These are phyloP conservation scores for Calyptomena viridis DNA, from an alignment of 2,113 vertebrate genomes.

Conservation along the genomic window DNA sequence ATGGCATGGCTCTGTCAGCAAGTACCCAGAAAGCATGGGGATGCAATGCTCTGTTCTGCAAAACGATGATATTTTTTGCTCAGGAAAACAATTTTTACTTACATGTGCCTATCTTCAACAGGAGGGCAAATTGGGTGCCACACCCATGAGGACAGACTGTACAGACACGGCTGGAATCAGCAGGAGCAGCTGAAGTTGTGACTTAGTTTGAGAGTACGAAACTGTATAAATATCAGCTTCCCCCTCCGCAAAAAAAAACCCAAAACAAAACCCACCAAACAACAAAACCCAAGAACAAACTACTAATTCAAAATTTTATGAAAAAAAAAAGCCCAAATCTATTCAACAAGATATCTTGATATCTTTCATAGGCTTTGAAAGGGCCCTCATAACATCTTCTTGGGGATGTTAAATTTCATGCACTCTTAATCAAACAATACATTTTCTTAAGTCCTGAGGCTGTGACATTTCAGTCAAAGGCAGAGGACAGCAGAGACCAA, in stretches of 20 bases:
- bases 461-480: slow-evolving; percentile 4
- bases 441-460: background rate
- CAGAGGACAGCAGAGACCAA: slow-evolving; percentile 8
- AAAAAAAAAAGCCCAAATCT: background rate
- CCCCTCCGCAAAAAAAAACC: background rate
- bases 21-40: background rate
- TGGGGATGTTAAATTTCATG: background rate
- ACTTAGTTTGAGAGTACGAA: background rate
- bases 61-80: fast-evolving
- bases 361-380: background rate
- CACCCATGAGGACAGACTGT: background rate
- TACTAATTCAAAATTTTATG: background rate
- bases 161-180: background rate
- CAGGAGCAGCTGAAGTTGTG: background rate
- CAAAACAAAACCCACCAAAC: background rate
- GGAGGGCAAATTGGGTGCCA: background rate
- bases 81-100: background rate
- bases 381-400: background rate
- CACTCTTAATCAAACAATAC: background rate
- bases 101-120: background rate
- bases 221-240: background rate
- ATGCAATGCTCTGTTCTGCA: background rate
- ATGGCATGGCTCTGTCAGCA: background rate
- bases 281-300: background rate
- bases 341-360: background rate